These are phyloP conservation scores for Erythrocercus mccallii DNA, from an alignment of 2,113 vertebrate genomes.

Conservation along the genomic window DNA sequence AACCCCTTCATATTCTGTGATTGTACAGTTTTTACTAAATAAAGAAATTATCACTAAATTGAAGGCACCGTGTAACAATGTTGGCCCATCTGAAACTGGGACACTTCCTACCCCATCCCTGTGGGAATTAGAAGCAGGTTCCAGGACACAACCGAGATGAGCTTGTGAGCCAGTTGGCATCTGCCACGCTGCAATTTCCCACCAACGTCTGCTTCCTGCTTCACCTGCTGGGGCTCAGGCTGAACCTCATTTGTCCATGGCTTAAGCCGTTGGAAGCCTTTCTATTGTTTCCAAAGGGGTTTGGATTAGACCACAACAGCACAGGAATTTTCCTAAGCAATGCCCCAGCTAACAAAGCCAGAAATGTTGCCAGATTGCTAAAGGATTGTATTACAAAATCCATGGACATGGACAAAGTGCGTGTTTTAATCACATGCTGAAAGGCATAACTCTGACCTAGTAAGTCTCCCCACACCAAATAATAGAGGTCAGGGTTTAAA, in stretches of 20 bases:
- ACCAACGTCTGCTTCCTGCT: neutral
- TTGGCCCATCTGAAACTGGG: neutral
- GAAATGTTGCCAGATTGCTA: conserved; percentile 24
- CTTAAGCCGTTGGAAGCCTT: neutral
- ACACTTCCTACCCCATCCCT: neutral
- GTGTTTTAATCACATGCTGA: neutral
- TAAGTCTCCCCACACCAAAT: neutral
- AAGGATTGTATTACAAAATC: conserved; percentile 52
- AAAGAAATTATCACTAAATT: neutral
- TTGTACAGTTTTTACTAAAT: neutral
- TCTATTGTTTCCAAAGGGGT: neutral
- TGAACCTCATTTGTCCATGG: accelerated
- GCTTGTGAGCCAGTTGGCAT: neutral
- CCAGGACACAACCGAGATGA: accelerated
- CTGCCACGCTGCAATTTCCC: accelerated
- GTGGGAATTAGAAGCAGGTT: neutral
- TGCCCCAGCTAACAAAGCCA: neutral
- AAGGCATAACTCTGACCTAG: conserved; percentile 9
- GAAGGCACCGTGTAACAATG: neutral
- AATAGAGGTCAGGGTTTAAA: conserved; percentile 6
- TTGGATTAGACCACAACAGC: neutral
- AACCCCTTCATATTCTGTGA: neutral
- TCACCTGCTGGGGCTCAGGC: neutral
- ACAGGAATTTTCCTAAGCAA: neutral
- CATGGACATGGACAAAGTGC: neutral